phyloP scores from a whole-genome alignment of 1,140 invertebrate genomes.

The Scylla paramamosain region DNA sequence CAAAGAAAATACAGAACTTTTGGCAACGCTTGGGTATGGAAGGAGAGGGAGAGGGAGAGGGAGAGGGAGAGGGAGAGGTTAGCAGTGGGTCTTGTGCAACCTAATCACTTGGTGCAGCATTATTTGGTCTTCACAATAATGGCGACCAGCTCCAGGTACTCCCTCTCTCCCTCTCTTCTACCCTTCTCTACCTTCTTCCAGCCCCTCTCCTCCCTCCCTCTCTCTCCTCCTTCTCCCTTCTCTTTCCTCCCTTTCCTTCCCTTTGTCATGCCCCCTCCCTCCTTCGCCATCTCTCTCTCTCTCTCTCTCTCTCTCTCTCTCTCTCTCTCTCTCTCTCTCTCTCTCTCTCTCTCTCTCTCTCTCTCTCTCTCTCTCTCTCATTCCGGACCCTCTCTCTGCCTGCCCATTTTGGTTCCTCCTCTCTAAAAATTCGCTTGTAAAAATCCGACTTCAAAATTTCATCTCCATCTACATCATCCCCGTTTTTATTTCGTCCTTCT shows the following conservation, averaged over 20 bases:
- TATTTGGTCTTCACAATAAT: slow-evolving; percentile 54
- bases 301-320: background rate
- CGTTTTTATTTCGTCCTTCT: too few relatives aligned
- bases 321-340: background rate
- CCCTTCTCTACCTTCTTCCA: background rate
- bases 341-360: too few relatives aligned
- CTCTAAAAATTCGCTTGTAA: too few relatives aligned
- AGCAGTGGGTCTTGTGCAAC: background rate
- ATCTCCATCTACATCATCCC: too few relatives aligned
- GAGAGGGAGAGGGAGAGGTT: background rate
- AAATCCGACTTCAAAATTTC: background rate
- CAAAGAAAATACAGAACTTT: too few relatives aligned
- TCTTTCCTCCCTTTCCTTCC: background rate
- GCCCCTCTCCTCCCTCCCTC: background rate
- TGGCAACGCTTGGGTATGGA: too few relatives aligned
- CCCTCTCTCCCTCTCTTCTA: background rate
- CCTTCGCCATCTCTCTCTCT: background rate
- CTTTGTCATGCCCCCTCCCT: background rate
- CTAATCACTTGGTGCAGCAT: slow-evolving; percentile 15
- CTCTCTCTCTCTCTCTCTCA: background rate
- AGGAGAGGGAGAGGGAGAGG: too few relatives aligned
- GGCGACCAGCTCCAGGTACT: background rate
- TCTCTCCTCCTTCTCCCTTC: background rate
- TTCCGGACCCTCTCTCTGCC: too few relatives aligned
- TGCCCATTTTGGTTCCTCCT: too few relatives aligned